Conservation (phyloP, 2,113 vertebrate species). For the Carettochelys insculpta region DNA sequence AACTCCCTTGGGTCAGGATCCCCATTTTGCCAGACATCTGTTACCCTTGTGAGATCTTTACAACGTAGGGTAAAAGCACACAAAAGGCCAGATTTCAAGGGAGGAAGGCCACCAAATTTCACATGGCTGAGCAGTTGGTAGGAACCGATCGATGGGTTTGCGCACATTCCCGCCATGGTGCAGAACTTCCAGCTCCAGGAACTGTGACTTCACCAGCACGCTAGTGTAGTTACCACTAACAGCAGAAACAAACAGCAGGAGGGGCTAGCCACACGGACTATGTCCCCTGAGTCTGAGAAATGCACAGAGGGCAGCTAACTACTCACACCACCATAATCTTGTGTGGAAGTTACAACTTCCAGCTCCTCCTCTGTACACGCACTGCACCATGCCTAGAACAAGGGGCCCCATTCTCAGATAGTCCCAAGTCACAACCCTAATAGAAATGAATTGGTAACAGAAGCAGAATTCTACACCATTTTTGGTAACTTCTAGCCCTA, state of each 20-base stretch:
- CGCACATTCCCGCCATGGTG: neutral
- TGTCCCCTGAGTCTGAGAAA: neutral
- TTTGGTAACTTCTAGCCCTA: neutral
- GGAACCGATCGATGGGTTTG: too few relatives aligned
- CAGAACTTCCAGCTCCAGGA: neutral
- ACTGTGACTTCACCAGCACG: neutral
- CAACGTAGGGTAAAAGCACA: too few relatives aligned
- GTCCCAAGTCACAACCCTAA: neutral
- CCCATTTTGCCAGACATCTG: too few relatives aligned
- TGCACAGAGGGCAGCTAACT: neutral
- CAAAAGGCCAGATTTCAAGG: too few relatives aligned
- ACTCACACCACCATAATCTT: neutral
- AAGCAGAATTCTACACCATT: neutral
- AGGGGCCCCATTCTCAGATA: neutral
- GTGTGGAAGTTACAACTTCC: neutral
- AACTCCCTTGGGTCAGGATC: too few relatives aligned
- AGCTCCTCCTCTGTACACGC: neutral
- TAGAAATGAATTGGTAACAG: neutral
- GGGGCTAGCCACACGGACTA: neutral
- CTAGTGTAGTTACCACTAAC: neutral
- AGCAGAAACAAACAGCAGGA: neutral
- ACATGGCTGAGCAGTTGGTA: too few relatives aligned
- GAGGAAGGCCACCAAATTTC: too few relatives aligned
- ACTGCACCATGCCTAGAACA: neutral
- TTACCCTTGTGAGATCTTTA: too few relatives aligned